These are phyloP conservation scores for Glyphotaelius pellucidus DNA, from an alignment of 2,888 invertebrate species.

Conservation along the genomic window DNA sequence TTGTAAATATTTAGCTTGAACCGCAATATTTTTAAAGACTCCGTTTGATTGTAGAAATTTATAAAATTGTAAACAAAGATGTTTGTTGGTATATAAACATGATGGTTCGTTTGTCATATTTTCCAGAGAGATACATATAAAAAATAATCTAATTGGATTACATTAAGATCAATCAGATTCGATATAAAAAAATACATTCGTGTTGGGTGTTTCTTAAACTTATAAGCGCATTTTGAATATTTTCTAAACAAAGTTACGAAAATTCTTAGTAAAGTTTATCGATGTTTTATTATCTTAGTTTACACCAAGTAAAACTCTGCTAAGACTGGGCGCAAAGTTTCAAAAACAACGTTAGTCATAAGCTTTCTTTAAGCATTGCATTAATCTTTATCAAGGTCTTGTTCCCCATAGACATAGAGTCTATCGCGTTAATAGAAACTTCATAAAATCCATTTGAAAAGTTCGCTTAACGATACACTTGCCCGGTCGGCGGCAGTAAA, in stretches of 20 bases:
- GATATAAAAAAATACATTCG: background rate
- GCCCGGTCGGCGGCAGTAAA: conserved; percentile 45
- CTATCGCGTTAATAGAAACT: conserved; percentile 56
- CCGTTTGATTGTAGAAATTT: too few species aligned
- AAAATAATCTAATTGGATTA: background rate
- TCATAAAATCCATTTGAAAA: conserved; percentile 59
- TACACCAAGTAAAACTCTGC: background rate
- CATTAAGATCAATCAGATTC: background rate
- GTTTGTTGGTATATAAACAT: too few species aligned
- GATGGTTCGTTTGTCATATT: background rate
- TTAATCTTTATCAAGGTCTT: background rate
- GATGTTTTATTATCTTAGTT: background rate
- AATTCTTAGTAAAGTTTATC: background rate
- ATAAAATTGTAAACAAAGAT: too few species aligned
- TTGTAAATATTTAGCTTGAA: too few species aligned
- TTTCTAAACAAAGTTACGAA: background rate
- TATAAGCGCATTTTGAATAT: background rate
- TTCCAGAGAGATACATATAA: background rate
- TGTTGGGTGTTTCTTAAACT: background rate
- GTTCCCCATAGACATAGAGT: conserved; percentile 39
- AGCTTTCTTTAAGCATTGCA: background rate
- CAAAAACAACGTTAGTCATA: background rate
- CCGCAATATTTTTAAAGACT: too few species aligned
- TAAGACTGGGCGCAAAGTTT: background rate
- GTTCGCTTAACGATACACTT: conserved; percentile 51